A percentile compares a stretch with the other conserved stretches of the same genome.
These are phyloP conservation scores for Muscicapa comitata DNA, from an alignment of 2,797 vertebrate genomes.

Conservation along the genomic window DNA sequence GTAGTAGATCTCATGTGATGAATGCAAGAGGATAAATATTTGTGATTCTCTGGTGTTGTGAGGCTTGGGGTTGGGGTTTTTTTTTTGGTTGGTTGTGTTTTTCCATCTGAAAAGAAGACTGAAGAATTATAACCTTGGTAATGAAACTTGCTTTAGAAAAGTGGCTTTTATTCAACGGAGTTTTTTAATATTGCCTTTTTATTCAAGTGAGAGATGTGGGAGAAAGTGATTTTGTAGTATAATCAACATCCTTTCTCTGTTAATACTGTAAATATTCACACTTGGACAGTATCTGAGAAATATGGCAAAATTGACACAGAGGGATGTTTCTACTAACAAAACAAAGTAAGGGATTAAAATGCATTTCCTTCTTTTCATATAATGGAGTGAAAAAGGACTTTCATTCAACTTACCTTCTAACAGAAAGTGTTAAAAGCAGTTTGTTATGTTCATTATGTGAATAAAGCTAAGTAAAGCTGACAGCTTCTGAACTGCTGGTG, in stretches of 20 bases:
- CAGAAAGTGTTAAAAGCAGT: not conserved
- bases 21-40: not conserved
- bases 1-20: not conserved
- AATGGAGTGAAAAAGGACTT: not conserved
- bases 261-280: not conserved
- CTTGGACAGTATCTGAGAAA: not conserved
- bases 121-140: not conserved
- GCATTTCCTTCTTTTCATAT: not conserved
- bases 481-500: not conserved
- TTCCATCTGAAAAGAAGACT: not conserved
- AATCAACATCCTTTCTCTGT: not conserved
- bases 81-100: not conserved
- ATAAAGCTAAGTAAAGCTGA: not conserved
- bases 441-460: not conserved
- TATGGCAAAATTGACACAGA: not conserved
- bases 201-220: not conserved
- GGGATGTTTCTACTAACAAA: not conserved
- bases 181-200: not conserved
- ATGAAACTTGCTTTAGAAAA: not conserved
- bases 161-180: not conserved
- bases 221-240: not conserved
- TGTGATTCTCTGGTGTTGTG: not conserved
- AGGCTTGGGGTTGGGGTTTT: rapidly evolving
- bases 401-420: not conserved
- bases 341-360: not conserved